Evolutionary conservation across 2,888 invertebrate genomes (phyloP).

Genomic region (Hemistola chrysoprasaria): DNA sequence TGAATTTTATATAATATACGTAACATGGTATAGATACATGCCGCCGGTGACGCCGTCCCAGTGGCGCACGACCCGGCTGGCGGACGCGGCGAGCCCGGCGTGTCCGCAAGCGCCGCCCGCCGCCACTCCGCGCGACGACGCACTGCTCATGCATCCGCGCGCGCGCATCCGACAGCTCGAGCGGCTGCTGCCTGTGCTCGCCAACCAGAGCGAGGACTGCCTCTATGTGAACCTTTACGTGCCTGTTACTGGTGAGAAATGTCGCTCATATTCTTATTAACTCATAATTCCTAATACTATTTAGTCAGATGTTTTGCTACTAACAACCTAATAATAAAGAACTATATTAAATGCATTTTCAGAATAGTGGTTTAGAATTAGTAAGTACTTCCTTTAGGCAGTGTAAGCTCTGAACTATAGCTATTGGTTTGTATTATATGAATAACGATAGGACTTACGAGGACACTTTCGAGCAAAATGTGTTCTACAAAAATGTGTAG

Average conservation of each 20-base stretch:
- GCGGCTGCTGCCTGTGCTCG: slow-evolving; percentile 90
- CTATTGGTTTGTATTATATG: too few species aligned
- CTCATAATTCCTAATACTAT: too few species aligned
- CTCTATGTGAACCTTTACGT: slow-evolving; percentile 98
- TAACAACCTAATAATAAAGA: too few species aligned
- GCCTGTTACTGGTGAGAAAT: slow-evolving; percentile 84
- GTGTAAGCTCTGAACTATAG: too few species aligned
- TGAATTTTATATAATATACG: not conserved
- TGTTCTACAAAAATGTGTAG: too few species aligned
- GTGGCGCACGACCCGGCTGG: slow-evolving; percentile 91
- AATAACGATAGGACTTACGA: too few species aligned
- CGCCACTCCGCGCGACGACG: slow-evolving; percentile 78
- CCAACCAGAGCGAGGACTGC: slow-evolving; percentile 98
- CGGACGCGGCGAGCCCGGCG: slow-evolving; percentile 91
- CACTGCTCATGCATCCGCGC: slow-evolving; percentile 88
- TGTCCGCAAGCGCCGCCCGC: slow-evolving; percentile 90
- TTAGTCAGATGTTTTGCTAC: too few species aligned
- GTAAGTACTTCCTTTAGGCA: too few species aligned
- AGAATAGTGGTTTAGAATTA: too few species aligned
- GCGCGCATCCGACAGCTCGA: slow-evolving; percentile 93
- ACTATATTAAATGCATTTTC: too few species aligned
- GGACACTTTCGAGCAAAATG: too few species aligned
- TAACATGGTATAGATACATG: slow-evolving; percentile 88
- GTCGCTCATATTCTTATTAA: too few species aligned
- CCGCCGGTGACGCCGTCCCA: slow-evolving; percentile 96